phyloP scores from a whole-genome alignment of 2,797 vertebrate species.

The Rhyacichthys aspro region DNA sequence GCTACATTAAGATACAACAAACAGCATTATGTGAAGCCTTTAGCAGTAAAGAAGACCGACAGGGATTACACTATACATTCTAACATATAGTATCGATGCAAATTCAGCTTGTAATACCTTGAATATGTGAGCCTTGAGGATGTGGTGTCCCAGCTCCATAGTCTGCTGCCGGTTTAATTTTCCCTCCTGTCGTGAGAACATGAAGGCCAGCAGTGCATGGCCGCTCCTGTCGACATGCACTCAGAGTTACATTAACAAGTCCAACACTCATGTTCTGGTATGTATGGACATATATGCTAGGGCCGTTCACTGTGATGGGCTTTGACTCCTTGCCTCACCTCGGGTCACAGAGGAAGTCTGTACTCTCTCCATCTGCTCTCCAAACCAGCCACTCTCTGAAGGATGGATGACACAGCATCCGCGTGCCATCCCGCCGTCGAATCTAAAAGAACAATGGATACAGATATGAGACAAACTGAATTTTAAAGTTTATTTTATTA shows the following conservation, averaged over 20 bases:
- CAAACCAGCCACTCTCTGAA: conserved; percentile 98
- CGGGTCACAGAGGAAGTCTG: conserved; percentile 94
- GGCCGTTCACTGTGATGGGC: background rate
- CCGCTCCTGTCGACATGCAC: conserved; percentile 83
- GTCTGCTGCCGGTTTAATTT: conserved; percentile 98
- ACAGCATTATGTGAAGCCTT: conserved; percentile 10
- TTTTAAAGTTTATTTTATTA: background rate
- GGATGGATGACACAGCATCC: conserved; percentile 98
- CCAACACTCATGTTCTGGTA: background rate
- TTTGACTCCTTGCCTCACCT: conserved; percentile 80
- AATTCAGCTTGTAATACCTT: conserved; percentile 80
- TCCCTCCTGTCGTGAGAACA: conserved; percentile 96
- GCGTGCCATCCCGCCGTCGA: conserved; percentile 91
- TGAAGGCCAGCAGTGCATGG: conserved; percentile 96
- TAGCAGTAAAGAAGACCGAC: conserved; percentile 5
- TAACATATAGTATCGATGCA: background rate
- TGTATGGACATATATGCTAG: background rate
- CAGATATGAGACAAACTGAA: background rate
- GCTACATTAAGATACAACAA: conserved; percentile 9
- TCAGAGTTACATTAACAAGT: background rate
- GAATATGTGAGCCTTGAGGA: conserved; percentile 98
- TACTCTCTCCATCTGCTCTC: conserved; percentile 95
- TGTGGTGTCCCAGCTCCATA: conserved; percentile 98
- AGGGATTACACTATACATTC: background rate
- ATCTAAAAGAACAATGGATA: conserved; percentile 49